phyloP scores from a whole-genome alignment of 2,888 invertebrate genomes.

The Spilarctia lutea region DNA sequence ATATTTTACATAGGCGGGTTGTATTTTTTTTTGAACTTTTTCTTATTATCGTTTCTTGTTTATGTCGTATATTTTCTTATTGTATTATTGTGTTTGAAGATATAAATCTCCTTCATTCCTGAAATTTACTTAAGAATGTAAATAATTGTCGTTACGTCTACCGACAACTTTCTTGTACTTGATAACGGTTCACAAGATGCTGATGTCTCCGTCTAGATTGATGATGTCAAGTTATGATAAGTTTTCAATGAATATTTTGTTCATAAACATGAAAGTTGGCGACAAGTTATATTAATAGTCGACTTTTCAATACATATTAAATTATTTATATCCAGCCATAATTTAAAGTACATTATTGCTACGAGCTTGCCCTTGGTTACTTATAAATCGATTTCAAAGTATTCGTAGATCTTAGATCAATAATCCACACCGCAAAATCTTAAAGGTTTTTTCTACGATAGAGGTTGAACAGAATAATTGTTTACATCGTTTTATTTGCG shows the following conservation, averaged over 20 bases:
- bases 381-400: not conserved
- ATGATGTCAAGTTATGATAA: not conserved
- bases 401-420: not conserved
- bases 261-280: not conserved
- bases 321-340: not conserved
- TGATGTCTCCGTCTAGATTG: too few relatives aligned
- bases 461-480: conserved; percentile 54
- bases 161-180: not conserved
- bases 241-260: not conserved
- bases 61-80: too few relatives aligned
- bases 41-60: too few relatives aligned
- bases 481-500: conserved; percentile 66
- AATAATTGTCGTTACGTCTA: not conserved
- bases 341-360: not conserved
- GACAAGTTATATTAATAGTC: not conserved
- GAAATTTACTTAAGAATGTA: too few relatives aligned
- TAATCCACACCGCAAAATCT: conserved; percentile 41
- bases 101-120: too few relatives aligned
- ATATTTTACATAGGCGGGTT: too few relatives aligned
- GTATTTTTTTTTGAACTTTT: too few relatives aligned
- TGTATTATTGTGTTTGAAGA: too few relatives aligned
- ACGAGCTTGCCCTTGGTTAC: not conserved
- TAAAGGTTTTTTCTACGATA: conserved; percentile 53
- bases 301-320: not conserved
- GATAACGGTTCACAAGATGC: not conserved